Conservation (phyloP, 2,113 vertebrate genomes). For the Channa maculata region DNA sequence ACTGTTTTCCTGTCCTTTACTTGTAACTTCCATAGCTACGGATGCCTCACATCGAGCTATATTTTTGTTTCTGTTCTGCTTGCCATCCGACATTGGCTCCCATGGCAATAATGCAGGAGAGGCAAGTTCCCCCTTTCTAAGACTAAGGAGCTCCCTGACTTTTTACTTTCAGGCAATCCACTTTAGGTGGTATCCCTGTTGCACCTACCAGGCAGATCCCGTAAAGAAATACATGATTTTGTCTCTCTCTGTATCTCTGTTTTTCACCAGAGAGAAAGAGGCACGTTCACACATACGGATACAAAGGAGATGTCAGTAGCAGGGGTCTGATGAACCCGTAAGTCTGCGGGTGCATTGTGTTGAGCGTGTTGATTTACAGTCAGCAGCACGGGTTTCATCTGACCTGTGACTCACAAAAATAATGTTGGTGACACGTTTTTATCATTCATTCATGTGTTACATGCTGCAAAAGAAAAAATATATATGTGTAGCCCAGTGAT, state of each 20-base stretch:
- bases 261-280: neutral
- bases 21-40: neutral
- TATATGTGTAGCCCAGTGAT: too few species aligned
- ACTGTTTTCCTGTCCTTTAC: too few species aligned
- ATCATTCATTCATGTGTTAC: too few species aligned
- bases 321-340: too few species aligned
- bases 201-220: neutral
- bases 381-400: too few species aligned
- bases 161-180: slow-evolving; percentile 1
- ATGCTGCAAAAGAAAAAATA: too few species aligned
- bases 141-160: neutral
- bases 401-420: too few species aligned
- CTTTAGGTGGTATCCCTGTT: neutral
- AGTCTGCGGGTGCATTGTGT: too few species aligned
- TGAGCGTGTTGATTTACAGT: too few species aligned
- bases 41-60: neutral
- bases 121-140: neutral
- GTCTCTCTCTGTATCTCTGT: slow-evolving; percentile 6
- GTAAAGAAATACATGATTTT: neutral
- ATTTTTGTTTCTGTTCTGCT: slow-evolving; percentile 15
- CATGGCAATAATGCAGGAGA: neutral
- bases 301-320: too few species aligned
- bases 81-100: neutral
- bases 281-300: too few species aligned
- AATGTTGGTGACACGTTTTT: too few species aligned